Conservation (phyloP, 2,797 vertebrate species). For the Sebastes itinus region DNA sequence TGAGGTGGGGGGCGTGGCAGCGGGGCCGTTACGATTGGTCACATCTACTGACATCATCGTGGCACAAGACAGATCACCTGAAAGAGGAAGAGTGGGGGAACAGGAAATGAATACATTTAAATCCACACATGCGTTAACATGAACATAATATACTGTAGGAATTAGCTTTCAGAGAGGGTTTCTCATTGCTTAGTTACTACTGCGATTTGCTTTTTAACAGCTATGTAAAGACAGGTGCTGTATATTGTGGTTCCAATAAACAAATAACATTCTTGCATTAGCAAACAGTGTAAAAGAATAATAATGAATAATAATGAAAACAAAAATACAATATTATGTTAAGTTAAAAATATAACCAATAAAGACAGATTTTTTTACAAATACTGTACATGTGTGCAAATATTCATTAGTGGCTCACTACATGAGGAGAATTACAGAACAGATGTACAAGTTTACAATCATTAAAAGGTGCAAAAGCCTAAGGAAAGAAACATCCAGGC, state of each 20-base stretch:
- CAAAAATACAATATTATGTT: neutral
- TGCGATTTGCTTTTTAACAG: neutral
- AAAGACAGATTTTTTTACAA: neutral
- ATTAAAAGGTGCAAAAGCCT: neutral
- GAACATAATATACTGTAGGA: neutral
- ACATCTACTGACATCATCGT: slow-evolving; percentile 89
- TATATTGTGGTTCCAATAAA: neutral
- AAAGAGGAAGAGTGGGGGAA: neutral
- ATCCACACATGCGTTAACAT: neutral
- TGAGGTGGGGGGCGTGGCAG: slow-evolving; percentile 90
- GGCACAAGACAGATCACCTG: slow-evolving; percentile 79
- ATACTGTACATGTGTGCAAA: neutral
- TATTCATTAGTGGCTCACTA: neutral
- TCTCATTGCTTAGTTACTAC: neutral
- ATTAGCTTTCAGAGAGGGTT: neutral
- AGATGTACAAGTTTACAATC: neutral
- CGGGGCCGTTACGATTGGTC: slow-evolving; percentile 88
- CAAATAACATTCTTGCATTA: neutral
- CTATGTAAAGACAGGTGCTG: neutral
- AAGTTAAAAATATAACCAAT: neutral
- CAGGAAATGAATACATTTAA: neutral
- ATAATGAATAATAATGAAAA: too few species aligned
- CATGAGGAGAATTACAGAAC: neutral
- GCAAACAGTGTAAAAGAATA: neutral
- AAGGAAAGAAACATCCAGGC: neutral